Evolutionary conservation across 2,113 vertebrate genomes (phyloP), one percentile per base, ranked within the genome.

Genomic region (Amphilophus citrinellus): DNA sequence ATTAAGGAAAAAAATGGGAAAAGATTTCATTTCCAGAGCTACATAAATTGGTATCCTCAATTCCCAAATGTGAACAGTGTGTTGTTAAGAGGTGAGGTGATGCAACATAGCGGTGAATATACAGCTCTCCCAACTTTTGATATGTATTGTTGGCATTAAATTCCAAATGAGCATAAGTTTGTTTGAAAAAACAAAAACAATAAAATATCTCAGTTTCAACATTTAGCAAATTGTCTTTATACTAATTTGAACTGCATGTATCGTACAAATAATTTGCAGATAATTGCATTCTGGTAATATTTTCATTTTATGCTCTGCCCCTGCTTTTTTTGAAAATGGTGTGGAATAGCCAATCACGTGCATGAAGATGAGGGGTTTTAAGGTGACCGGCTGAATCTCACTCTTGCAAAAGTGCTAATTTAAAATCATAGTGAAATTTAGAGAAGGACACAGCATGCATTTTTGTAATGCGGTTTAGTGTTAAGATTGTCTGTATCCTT

Each of bases 281-380:
- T 73, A 56, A 73, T 32, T 53, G 53, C 53, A 56, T 9, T 14
- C 27, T 73, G 47, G 18, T 73, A 56, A 14, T 35, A 73, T 56
- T 73, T 56, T 73, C 3, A 56, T 56, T 56, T 73, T 56, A 73
- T 56, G 32, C 68, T 30, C 18, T 35, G 47, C 27, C 68, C 68
- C 68, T 32, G 32, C 47, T 56, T 35, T 73, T 37, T 35, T 56
- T 73, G 27, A 27, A 73, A 56, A 73, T 56, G 32, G 27, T n/a
- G 18, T 73, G 27, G 47, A 92, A 95, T 92, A 94, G 87, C 90
- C 90, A 92, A 10, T 77, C 15, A 60, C 60, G 61, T 92, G 94
- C 90, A 94, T 93, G 91, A 83, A 73, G 58, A 80, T 76, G 18
- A 89, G 30, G 27, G 84, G 56, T 79, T 84, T n/a, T 15, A 22